phyloP scores from a whole-genome alignment of 2,113 vertebrate species.

The Pygathrix nemaeus region DNA sequence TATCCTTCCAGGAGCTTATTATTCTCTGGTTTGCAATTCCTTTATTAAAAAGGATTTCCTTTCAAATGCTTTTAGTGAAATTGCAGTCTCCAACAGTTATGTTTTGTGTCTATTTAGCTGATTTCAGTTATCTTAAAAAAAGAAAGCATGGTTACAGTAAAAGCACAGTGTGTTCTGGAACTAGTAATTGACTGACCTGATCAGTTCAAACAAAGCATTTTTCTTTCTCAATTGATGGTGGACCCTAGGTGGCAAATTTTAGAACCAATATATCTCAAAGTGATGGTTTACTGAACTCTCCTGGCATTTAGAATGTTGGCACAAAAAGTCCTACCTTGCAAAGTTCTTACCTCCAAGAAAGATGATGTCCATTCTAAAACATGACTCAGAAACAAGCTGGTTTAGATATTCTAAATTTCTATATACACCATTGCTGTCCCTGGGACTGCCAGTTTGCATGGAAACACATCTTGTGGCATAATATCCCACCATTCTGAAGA shows the following conservation, averaged over 20 bases:
- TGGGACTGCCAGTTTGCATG: constrained; percentile 30
- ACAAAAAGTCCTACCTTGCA: not conserved
- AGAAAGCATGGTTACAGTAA: not conserved
- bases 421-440: not conserved
- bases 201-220: not conserved
- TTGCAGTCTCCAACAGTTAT: not conserved
- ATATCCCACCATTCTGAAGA: constrained; percentile 29
- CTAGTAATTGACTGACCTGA: not conserved
- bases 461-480: constrained; percentile 50
- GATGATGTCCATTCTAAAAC: not conserved
- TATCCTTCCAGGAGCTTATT: not conserved
- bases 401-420: constrained; percentile 23
- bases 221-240: not conserved
- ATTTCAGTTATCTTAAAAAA: constrained; percentile 44
- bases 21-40: constrained; percentile 25
- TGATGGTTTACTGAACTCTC: not conserved
- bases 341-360: not conserved
- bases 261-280: not conserved
- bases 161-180: not conserved
- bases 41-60: not conserved
- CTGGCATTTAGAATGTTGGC: not conserved
- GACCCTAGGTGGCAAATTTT: not conserved
- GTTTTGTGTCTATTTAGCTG: constrained; percentile 13
- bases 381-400: not conserved
- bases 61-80: constrained; percentile 10